Percentiles rank a stretch among this genome's conserved stretches.
Evolutionary conservation across 2,797 vertebrate genomes (phyloP).

Genomic region (Peromyscus aztecus): DNA sequence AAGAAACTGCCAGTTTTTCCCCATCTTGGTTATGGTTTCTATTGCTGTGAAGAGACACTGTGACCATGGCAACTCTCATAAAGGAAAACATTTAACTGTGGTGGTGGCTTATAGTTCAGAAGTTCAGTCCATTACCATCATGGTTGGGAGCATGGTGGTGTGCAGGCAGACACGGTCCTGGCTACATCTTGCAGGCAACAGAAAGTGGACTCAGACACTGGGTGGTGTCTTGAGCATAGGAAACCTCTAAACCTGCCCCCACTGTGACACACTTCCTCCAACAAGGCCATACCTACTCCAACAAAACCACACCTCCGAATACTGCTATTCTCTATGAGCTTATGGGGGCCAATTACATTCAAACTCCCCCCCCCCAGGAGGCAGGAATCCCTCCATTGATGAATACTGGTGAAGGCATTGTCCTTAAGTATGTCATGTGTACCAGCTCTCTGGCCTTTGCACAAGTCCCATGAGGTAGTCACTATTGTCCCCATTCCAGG

Average conservation of each 20-base stretch:
- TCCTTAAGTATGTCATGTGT: background rate
- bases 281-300: background rate
- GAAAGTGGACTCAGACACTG: background rate
- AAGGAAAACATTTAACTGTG: background rate
- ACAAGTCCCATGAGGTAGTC: background rate
- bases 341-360: background rate
- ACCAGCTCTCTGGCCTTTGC: background rate
- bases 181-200: background rate
- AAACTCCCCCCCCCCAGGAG: background rate
- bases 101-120: background rate
- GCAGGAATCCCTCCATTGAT: background rate
- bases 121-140: no score
- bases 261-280: background rate
- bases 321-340: background rate
- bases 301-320: background rate
- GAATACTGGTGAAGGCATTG: background rate
- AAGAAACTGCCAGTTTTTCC: background rate
- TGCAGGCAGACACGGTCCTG: background rate
- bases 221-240: background rate
- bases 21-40: background rate
- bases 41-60: background rate
- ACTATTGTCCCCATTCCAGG: background rate
- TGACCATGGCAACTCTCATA: background rate
- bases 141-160: background rate
- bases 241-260: background rate